These are phyloP conservation scores for Alosa sapidissima DNA, from an alignment of 2,797 vertebrate genomes.

Conservation along the genomic window DNA sequence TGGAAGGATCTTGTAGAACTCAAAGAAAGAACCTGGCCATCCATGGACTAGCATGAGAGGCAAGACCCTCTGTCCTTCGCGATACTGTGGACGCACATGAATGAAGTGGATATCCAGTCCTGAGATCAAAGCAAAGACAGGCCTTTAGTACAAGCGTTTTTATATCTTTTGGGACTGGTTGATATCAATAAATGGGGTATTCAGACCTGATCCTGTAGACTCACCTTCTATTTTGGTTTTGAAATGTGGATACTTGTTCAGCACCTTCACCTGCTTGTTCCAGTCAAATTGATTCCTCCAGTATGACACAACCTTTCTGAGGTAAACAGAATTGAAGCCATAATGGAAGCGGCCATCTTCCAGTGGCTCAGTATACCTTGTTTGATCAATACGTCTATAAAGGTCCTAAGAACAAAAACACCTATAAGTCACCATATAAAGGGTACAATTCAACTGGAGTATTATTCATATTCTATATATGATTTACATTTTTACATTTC, in stretches of 20 bases:
- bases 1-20: slow-evolving; percentile 88
- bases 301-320: slow-evolving; percentile 80
- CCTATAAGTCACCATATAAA: neutral
- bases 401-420: slow-evolving; percentile 74
- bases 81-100: slow-evolving; percentile 73
- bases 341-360: slow-evolving; percentile 81
- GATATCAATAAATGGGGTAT: neutral
- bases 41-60: slow-evolving; percentile 87
- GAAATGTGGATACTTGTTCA: slow-evolving; percentile 88
- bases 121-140: slow-evolving; percentile 47
- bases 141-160: neutral
- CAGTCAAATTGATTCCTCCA: slow-evolving; percentile 87
- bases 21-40: slow-evolving; percentile 89
- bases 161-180: neutral
- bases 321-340: slow-evolving; percentile 80
- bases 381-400: slow-evolving; percentile 76
- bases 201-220: neutral
- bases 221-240: slow-evolving; percentile 89
- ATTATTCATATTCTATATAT: neutral
- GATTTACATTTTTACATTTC: neutral
- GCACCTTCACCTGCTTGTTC: slow-evolving; percentile 78
- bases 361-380: slow-evolving; percentile 72
- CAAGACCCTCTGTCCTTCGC: slow-evolving; percentile 65
- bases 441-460: neutral
- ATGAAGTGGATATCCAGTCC: slow-evolving; percentile 86